phyloP scores from a whole-genome alignment of 2,113 vertebrate species.

The Istiophorus platypterus region DNA sequence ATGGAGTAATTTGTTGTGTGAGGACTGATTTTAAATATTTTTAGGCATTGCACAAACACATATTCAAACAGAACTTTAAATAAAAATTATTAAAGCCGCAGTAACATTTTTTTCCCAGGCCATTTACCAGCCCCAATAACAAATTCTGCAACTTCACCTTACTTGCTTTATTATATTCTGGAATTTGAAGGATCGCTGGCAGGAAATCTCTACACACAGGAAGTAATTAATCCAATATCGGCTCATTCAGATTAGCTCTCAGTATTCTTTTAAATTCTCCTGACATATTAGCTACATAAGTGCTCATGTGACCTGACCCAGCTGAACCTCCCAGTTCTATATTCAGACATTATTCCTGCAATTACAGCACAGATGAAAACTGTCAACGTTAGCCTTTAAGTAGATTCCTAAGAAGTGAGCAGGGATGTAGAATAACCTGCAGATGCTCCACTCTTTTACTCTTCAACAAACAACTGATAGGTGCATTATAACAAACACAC shows the following conservation, averaged over 20 bases:
- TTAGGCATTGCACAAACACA: constrained; percentile 18
- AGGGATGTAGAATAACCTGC: not conserved
- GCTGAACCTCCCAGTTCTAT: not conserved
- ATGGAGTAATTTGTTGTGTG: not conserved
- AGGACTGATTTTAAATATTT: constrained; percentile 18
- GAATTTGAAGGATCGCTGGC: constrained; percentile 32
- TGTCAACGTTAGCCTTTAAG: not conserved
- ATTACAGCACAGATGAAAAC: not conserved
- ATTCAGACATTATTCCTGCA: not conserved
- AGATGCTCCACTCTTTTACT: not conserved
- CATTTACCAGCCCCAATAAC: not conserved
- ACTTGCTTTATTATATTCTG: constrained; percentile 35
- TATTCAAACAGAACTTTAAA: constrained; percentile 17
- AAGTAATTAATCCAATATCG: constrained; percentile 35
- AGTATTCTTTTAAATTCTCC: constrained; percentile 6
- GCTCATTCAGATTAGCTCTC: not conserved
- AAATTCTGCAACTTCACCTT: constrained; percentile 12
- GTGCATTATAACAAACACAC: not conserved
- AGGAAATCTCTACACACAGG: constrained; percentile 12
- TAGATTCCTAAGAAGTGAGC: not conserved
- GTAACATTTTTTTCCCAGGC: not conserved
- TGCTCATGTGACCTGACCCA: not conserved
- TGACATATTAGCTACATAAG: constrained; percentile 19
- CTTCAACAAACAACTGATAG: not conserved
- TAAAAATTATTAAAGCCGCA: constrained; percentile 7